Conservation (phyloP, 1,140 invertebrate species). For the Maconellicoccus hirsutus region DNA sequence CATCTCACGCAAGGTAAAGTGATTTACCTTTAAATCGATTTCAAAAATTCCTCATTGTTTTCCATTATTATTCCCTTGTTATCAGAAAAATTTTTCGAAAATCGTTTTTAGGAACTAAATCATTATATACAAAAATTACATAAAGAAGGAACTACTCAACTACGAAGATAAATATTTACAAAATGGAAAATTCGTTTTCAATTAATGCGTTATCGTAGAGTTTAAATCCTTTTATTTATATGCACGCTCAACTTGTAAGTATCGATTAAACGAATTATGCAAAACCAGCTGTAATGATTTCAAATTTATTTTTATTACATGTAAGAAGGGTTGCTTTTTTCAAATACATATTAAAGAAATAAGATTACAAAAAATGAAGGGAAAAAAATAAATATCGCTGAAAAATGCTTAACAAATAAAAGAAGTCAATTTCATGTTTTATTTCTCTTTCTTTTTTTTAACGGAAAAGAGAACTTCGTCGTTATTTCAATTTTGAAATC, state of each 20-base stretch:
- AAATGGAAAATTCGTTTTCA: not conserved
- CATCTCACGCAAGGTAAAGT: not conserved
- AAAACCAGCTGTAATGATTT: too few relatives aligned
- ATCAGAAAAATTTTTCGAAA: too few relatives aligned
- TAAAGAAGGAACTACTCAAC: constrained; percentile 9
- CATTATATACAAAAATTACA: not conserved
- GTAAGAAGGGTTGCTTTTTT: too few relatives aligned
- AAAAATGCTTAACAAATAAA: too few relatives aligned
- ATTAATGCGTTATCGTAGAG: not conserved
- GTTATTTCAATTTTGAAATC: too few relatives aligned
- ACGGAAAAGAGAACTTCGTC: too few relatives aligned
- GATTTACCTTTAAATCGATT: not conserved
- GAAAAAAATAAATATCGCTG: not conserved
- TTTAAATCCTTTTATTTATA: not conserved
- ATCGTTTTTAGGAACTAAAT: constrained; percentile 16
- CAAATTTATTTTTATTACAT: too few relatives aligned
- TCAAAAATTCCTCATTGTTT: not conserved
- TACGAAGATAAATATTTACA: constrained; percentile 7
- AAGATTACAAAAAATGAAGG: not conserved
- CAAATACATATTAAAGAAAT: too few relatives aligned
- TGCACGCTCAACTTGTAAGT: too few relatives aligned
- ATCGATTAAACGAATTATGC: too few relatives aligned
- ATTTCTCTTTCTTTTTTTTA: too few relatives aligned
- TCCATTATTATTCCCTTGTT: not conserved
- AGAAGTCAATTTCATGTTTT: too few relatives aligned